These are phyloP conservation scores for Hymenopus coronatus DNA, from an alignment of 2,888 invertebrate species.

Conservation along the genomic window DNA sequence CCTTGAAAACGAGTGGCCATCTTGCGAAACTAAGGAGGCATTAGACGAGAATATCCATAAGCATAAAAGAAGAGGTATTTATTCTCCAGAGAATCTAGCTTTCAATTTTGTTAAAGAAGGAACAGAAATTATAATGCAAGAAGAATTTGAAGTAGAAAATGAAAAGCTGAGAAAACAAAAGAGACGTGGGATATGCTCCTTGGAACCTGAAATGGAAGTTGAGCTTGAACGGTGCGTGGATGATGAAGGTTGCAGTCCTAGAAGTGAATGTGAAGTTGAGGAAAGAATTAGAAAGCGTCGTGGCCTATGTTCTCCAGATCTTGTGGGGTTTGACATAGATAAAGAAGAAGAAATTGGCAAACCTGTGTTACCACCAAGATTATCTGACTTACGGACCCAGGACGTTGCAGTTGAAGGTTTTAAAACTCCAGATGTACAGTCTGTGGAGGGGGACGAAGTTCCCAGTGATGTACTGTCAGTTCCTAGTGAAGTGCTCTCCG, in stretches of 20 bases:
- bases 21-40: background rate
- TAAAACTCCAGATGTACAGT: background rate
- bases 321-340: constrained; percentile 43
- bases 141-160: background rate
- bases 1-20: no score
- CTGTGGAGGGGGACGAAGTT: constrained; percentile 19
- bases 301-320: constrained; percentile 53
- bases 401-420: background rate
- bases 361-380: no score
- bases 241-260: background rate
- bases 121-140: background rate
- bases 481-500: constrained; percentile 54
- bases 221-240: background rate
- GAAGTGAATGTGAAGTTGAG: background rate
- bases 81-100: constrained; percentile 53
- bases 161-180: constrained; percentile 33
- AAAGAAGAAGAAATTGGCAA: background rate
- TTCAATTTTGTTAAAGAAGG: constrained; percentile 23
- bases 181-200: constrained; percentile 50
- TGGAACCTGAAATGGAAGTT: constrained; percentile 20
- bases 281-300: constrained; percentile 39
- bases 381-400: background rate
- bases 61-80: constrained; percentile 47
- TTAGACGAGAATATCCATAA: background rate
- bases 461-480: constrained; percentile 33